phyloP scores from a whole-genome alignment of 2,888 invertebrate genomes.

The Hypsopygia costalis region DNA sequence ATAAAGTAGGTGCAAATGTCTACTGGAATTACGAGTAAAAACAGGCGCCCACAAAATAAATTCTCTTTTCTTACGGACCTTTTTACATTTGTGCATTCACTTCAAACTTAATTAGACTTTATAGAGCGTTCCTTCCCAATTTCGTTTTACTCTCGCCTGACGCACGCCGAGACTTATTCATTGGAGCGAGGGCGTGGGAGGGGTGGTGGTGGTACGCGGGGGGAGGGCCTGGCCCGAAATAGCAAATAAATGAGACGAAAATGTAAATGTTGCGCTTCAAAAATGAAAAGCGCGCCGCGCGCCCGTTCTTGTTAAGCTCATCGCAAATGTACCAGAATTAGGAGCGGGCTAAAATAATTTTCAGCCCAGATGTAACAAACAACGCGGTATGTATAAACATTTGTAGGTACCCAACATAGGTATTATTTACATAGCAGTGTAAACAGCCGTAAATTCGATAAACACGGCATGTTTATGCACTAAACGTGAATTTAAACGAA shows the following conservation, averaged over 20 bases:
- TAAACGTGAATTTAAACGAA: constrained; percentile 4
- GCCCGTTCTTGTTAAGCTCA: constrained; percentile 75
- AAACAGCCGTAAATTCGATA: constrained; percentile 25
- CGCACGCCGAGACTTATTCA: constrained; percentile 75
- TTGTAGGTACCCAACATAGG: constrained; percentile 15
- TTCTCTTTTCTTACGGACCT: constrained; percentile 50
- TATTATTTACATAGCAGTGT: constrained; percentile 26
- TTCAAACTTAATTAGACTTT: constrained; percentile 80
- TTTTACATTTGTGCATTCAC: constrained; percentile 75
- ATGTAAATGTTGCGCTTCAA: constrained; percentile 80
- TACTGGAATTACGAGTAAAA: constrained; percentile 14
- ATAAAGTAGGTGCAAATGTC: constrained; percentile 3
- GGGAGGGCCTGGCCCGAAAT: constrained; percentile 68
- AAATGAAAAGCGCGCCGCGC: constrained; percentile 77
- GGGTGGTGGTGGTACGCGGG: constrained; percentile 33
- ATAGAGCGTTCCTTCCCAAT: constrained; percentile 79
- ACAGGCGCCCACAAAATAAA: constrained; percentile 40
- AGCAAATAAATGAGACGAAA: constrained; percentile 81
- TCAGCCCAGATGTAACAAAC: constrained; percentile 66
- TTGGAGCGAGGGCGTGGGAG: constrained; percentile 56
- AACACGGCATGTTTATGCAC: constrained; percentile 6
- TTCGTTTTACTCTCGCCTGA: constrained; percentile 73
- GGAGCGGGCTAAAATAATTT: constrained; percentile 74
- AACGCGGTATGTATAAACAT: constrained; percentile 29
- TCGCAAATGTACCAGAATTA: constrained; percentile 79